phyloP scores from a whole-genome alignment of 2,113 vertebrate genomes.

The Pseudonaja textilis region DNA sequence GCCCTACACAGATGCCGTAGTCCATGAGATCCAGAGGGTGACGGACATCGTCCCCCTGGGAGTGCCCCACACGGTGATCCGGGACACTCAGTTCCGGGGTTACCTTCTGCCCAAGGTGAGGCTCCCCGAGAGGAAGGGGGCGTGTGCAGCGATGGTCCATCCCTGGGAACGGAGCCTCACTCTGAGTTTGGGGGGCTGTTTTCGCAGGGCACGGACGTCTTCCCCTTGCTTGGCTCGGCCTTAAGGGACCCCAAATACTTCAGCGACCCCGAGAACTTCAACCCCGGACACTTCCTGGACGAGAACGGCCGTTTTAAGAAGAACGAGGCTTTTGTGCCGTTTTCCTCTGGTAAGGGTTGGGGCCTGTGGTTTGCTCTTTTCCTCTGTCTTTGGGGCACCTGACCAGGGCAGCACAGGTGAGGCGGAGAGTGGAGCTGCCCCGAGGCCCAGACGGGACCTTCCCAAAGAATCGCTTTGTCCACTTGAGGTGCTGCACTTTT shows the following conservation, averaged over 20 bases:
- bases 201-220: conserved; percentile 56
- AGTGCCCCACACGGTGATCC: conserved; percentile 49
- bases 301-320: conserved; percentile 64
- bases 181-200: neutral
- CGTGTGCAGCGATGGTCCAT: too few species aligned
- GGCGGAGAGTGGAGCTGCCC: neutral
- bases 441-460: neutral
- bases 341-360: conserved; percentile 59
- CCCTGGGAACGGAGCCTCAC: neutral
- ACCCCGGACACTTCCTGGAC: conserved; percentile 67
- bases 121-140: neutral
- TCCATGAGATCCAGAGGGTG: conserved; percentile 64
- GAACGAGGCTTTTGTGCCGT: conserved; percentile 66
- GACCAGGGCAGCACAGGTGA: neutral
- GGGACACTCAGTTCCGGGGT: conserved; percentile 61
- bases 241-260: conserved; percentile 63
- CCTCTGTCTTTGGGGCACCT: neutral
- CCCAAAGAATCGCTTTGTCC: neutral
- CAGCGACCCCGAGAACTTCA: conserved; percentile 57
- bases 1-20: conserved; percentile 66
- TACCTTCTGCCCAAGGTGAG: conserved; percentile 63
- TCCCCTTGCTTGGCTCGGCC: conserved; percentile 61
- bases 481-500: neutral
- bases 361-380: neutral
- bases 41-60: conserved; percentile 62